A percentile compares a stretch with the other conserved stretches of the same genome.
Evolutionary conservation across 2,888 invertebrate genomes (phyloP).

Genomic region (Sinopyrophorus schimmeli): DNA sequence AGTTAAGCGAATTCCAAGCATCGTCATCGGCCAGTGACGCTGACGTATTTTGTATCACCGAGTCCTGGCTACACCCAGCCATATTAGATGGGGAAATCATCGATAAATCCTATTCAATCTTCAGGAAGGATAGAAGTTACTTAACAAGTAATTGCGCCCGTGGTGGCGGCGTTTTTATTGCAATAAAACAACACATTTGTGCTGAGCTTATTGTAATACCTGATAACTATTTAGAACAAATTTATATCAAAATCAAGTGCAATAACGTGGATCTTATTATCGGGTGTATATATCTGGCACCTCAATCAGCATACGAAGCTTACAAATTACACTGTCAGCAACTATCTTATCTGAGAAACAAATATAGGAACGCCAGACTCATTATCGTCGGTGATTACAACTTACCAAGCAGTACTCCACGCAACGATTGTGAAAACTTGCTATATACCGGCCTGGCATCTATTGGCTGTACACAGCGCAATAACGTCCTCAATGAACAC

Average conservation of each 20-base stretch:
- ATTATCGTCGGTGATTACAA: conserved; percentile 1
- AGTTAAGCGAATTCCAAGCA: not conserved
- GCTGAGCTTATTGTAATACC: too few species aligned
- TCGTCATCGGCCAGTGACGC: not conserved
- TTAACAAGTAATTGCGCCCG: too few species aligned
- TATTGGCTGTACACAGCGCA: too few species aligned
- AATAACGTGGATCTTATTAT: not conserved
- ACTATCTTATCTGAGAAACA: not conserved
- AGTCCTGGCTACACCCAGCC: not conserved
- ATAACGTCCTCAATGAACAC: too few species aligned
- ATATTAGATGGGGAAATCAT: conserved; percentile 1
- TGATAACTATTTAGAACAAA: too few species aligned
- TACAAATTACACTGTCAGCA: not conserved
- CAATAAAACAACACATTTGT: too few species aligned
- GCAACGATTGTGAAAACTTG: too few species aligned
- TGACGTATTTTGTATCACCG: not conserved
- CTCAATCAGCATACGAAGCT: not conserved
- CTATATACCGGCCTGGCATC: too few species aligned
- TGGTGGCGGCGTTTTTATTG: not conserved
- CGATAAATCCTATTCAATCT: too few species aligned
- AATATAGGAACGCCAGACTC: not conserved
- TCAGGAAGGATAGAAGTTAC: too few species aligned
- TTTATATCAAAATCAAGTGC: too few species aligned
- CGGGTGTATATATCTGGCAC: conserved; percentile 2
- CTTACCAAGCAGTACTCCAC: not conserved